Evolutionary conservation across 2,888 invertebrate species (phyloP), one percentile per base, ranked within the genome.

Genomic region (Acheta domesticus): DNA sequence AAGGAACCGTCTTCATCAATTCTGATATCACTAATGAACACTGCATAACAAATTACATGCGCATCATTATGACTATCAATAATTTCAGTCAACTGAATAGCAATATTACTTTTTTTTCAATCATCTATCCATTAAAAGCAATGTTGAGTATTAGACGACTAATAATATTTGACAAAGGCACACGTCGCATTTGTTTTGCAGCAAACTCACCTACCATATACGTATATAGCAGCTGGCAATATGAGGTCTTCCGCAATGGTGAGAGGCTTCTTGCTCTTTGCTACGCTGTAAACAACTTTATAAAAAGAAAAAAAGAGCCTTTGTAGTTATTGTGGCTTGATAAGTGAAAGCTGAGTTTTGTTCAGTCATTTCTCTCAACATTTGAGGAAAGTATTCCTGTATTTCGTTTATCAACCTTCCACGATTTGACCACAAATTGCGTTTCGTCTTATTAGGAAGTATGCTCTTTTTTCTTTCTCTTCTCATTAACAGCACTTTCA

Each of bases 201-300:
- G 77, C 2, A 78, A 48, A 12, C 48, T 74, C 74, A 12, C 78
- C 78, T 74, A 78, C 73, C 78, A 78, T 74, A 16, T 78, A 62
- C 36, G 2, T 78, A 62, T 48, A 74, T 12, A 78, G 4, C 74
- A 73, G 74, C 49, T 2, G 12, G 12, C n/a, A 62, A 16, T 16
- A 74, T 36, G 19, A 74, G 16, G 23, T 74, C 1, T 23, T 3
- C 74, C 14, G 74, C 74, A 78, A 78, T 74, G 14, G 36, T 74
- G 74, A 73, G 78, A 74, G 78, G 73, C 48, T 74, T 48, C 36
- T 78, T 78, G 78, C 74, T 73, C 74, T 48, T 36, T 74, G 78
- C 78, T 23, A 78, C 48, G 2, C 73, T 1, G n/a, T 78, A 78
- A 48, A 74, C 73, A 12, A 4, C 21, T 74, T 62, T 74, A 36